A percentile compares a stretch with the other conserved stretches of the same genome.
Evolutionary conservation across 2,888 invertebrate genomes (phyloP).

Genomic region (Pterobdella sp.): DNA sequence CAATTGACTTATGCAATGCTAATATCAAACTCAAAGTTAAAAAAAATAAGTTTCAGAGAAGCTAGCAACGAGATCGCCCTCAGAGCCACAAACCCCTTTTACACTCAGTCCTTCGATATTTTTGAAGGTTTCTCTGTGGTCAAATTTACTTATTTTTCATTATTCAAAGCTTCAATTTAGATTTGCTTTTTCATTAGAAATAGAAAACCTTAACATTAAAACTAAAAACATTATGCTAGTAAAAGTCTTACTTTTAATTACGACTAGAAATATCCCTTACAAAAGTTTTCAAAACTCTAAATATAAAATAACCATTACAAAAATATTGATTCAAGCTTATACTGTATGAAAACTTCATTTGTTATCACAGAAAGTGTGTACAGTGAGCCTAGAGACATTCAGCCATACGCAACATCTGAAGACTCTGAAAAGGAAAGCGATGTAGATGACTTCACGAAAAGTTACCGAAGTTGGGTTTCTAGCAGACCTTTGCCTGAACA

Average conservation of each 20-base stretch:
- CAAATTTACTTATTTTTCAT: not conserved
- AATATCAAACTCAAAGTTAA: too few species aligned
- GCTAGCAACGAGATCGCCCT: not conserved
- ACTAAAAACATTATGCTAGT: too few species aligned
- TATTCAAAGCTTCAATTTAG: too few species aligned
- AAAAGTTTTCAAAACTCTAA: too few species aligned
- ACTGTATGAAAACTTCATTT: too few species aligned
- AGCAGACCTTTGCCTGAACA: not conserved
- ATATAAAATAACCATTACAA: too few species aligned
- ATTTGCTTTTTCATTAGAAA: too few species aligned
- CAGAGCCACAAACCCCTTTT: not conserved
- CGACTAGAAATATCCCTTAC: too few species aligned
- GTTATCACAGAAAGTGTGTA: constrained; percentile 21
- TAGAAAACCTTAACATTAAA: too few species aligned
- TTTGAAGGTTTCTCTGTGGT: not conserved
- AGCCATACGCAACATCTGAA: constrained; percentile 26
- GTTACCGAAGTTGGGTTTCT: constrained; percentile 4
- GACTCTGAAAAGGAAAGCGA: constrained; percentile 29
- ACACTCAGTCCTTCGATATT: constrained; percentile 2
- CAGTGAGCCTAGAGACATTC: constrained; percentile 21
- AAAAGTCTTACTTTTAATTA: too few species aligned
- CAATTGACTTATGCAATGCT: too few species aligned
- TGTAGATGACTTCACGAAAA: not conserved
- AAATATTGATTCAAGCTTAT: too few species aligned
- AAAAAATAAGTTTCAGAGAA: not conserved